Percentiles rank a stretch among this genome's conserved stretches.
Conservation (phyloP, 1,140 invertebrate species). For the Nilaparvata lugens region DNA sequence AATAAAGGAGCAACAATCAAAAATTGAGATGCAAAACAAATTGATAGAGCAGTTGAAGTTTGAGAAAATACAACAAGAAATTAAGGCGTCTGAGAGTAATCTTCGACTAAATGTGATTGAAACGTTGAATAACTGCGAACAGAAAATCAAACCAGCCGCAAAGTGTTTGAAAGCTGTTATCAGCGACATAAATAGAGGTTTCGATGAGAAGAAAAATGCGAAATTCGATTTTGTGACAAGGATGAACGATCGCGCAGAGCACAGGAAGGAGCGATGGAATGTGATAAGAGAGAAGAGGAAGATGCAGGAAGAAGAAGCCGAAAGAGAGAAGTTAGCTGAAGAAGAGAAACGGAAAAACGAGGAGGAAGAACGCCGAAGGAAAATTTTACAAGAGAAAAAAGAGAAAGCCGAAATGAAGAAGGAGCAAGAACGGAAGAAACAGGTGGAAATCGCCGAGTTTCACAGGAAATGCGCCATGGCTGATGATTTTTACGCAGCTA, state of each 20-base stretch:
- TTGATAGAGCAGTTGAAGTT: neutral
- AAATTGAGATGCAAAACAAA: neutral
- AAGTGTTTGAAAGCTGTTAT: too few relatives aligned
- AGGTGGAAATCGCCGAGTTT: neutral
- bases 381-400: slow-evolving; percentile 1
- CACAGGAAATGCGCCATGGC: slow-evolving; percentile 2
- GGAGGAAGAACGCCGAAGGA: slow-evolving; percentile 3
- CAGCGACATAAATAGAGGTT: too few relatives aligned
- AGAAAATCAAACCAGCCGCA: neutral
- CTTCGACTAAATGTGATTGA: neutral
- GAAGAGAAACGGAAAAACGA: slow-evolving; percentile 5
- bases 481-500: neutral
- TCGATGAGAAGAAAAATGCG: too few relatives aligned
- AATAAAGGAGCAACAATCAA: neutral
- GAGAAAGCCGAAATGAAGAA: slow-evolving; percentile 2
- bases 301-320: neutral
- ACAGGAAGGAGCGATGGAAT: neutral
- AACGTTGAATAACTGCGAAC: neutral
- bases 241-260: neutral
- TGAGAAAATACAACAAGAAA: neutral
- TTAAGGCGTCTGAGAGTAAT: neutral
- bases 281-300: slow-evolving; percentile 3
- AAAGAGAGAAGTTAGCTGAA: neutral
- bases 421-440: neutral
- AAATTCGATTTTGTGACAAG: neutral